These are phyloP conservation scores for Tylochromis polylepis DNA, from an alignment of 2,113 vertebrate species.

Conservation along the genomic window DNA sequence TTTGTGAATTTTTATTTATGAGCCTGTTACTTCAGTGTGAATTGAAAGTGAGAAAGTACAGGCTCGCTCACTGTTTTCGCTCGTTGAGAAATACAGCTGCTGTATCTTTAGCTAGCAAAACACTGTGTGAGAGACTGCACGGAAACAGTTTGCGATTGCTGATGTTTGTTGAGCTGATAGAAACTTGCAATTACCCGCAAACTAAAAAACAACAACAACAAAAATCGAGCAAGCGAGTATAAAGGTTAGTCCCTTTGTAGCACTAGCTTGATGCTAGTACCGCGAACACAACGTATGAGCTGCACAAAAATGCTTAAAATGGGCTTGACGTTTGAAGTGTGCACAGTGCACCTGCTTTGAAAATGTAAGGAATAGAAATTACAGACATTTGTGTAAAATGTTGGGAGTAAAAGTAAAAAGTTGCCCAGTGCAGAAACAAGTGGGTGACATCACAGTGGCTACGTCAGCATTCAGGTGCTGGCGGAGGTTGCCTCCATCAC, in stretches of 20 bases:
- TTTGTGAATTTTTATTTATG: not conserved
- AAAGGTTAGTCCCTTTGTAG: not conserved
- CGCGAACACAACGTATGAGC: rapidly evolving
- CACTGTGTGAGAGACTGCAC: rapidly evolving
- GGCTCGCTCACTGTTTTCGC: not conserved
- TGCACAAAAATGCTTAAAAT: rapidly evolving
- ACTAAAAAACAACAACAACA: not conserved
- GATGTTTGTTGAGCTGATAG: not conserved
- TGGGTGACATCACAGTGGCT: not conserved
- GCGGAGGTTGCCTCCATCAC: not conserved
- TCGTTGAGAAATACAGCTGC: rapidly evolving
- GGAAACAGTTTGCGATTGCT: not conserved
- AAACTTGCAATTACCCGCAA: not conserved
- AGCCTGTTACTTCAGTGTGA: not conserved
- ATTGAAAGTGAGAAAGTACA: not conserved
- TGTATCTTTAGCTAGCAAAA: not conserved
- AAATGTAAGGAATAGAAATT: not conserved
- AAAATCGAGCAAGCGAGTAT: not conserved
- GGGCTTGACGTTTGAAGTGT: not conserved
- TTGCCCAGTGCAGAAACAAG: not conserved
- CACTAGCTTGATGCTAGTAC: not conserved
- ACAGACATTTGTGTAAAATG: not conserved
- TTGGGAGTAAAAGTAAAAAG: not conserved
- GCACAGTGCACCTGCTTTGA: rapidly evolving
- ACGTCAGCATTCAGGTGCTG: not conserved